Percentiles rank a stretch among this genome's conserved stretches.
These are phyloP conservation scores for Dermochelys coriacea DNA, from an alignment of 2,797 vertebrate species.

Conservation along the genomic window DNA sequence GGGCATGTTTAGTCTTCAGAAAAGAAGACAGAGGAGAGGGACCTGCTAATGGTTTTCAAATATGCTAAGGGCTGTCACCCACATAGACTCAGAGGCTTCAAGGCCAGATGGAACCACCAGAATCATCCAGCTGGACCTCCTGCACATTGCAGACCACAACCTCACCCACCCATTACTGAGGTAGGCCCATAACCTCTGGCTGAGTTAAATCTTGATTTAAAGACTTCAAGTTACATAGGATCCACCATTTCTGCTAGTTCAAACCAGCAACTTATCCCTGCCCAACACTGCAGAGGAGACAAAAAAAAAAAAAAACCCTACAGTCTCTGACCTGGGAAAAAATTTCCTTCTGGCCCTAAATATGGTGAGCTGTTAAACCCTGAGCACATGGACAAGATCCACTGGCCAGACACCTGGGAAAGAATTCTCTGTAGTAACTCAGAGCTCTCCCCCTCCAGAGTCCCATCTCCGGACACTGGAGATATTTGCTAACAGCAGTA, in stretches of 20 bases:
- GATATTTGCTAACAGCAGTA: too few relatives aligned
- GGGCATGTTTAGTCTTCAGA: background rate
- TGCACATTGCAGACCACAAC: background rate
- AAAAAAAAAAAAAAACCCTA: background rate
- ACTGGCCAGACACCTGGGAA: background rate
- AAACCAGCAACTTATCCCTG: background rate
- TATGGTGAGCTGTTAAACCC: background rate
- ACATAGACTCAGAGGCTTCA: background rate
- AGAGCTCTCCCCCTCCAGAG: too few relatives aligned
- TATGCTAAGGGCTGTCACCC: background rate
- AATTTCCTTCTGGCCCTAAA: background rate
- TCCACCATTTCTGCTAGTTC: background rate
- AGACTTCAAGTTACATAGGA: background rate
- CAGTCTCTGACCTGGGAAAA: background rate
- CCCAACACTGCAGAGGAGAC: background rate
- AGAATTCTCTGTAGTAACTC: background rate
- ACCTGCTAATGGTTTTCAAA: background rate
- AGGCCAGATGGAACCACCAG: background rate
- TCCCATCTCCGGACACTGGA: too few relatives aligned
- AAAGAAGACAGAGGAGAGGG: background rate
- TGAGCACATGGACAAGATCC: background rate
- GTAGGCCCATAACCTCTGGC: background rate
- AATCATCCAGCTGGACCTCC: background rate
- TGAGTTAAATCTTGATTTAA: background rate
- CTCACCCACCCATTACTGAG: background rate